phyloP scores from a whole-genome alignment of 1,140 invertebrate genomes.

The Globodera ellingtonae region DNA sequence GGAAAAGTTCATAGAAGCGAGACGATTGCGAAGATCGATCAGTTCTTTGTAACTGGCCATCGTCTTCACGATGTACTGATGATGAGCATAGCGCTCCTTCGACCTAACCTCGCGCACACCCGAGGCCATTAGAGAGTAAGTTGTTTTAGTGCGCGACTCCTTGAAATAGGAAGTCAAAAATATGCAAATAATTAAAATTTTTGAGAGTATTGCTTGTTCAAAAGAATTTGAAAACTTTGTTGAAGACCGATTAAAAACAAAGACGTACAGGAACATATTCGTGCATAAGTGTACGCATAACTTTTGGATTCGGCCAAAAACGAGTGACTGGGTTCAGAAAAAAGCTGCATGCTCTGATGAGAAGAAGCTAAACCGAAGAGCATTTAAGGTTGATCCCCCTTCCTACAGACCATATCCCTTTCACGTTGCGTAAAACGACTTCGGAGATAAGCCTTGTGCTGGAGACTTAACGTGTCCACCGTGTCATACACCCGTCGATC shows the following conservation, averaged over 20 bases:
- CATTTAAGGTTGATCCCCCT: constrained; percentile 8
- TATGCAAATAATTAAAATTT: too few relatives aligned
- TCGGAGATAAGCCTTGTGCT: constrained; percentile 46
- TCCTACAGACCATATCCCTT: constrained; percentile 54
- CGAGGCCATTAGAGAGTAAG: constrained; percentile 59
- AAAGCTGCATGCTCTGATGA: constrained; percentile 61
- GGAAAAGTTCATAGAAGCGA: constrained; percentile 22
- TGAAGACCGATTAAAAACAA: constrained; percentile 3
- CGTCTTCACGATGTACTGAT: constrained; percentile 61
- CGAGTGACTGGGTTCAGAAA: constrained; percentile 61
- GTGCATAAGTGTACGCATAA: constrained; percentile 62
- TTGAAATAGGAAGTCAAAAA: background rate
- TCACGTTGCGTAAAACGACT: constrained; percentile 53
- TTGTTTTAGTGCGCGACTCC: constrained; percentile 52
- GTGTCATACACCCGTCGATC: constrained; percentile 43
- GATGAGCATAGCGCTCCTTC: constrained; percentile 51
- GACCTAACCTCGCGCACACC: constrained; percentile 57
- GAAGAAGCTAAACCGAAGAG: constrained; percentile 47
- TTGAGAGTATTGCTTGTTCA: background rate
- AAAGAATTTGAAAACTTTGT: background rate
- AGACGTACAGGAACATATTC: constrained; percentile 58
- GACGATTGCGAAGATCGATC: constrained; percentile 22
- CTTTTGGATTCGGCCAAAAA: constrained; percentile 61
- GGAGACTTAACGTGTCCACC: constrained; percentile 46
- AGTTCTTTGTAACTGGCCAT: constrained; percentile 38